These are phyloP conservation scores for Apodemia duryi DNA, from an alignment of 2,888 invertebrate genomes.

Conservation along the genomic window DNA sequence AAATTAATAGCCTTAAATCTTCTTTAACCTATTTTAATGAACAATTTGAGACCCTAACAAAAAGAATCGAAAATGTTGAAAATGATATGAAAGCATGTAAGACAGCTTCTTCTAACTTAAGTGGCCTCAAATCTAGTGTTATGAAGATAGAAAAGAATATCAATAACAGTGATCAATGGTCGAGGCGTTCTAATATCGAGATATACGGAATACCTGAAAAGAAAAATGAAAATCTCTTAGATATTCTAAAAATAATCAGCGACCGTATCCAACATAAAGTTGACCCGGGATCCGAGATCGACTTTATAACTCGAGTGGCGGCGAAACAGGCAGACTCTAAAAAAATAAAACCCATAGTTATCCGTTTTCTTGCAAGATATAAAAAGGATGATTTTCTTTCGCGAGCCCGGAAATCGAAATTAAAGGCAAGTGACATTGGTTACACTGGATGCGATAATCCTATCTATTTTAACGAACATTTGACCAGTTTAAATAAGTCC, in stretches of 20 bases:
- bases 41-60: not conserved
- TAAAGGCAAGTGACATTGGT: conserved; percentile 12
- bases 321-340: conserved; percentile 11
- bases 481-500: not conserved
- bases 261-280: conserved; percentile 3
- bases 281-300: conserved; percentile 10
- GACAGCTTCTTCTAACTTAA: not conserved
- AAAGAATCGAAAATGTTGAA: not conserved
- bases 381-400: conserved; percentile 24
- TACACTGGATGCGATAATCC: not conserved
- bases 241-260: conserved; percentile 9
- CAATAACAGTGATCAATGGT: conserved; percentile 20
- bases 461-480: not conserved
- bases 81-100: not conserved
- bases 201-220: conserved; percentile 20
- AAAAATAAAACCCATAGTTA: conserved; percentile 20
- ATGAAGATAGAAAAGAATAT: not conserved
- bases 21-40: not conserved
- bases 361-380: conserved; percentile 22
- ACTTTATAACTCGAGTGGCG: conserved; percentile 23
- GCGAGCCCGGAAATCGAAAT: conserved; percentile 15
- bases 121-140: not conserved
- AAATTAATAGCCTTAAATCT: not conserved
- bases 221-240: conserved; percentile 19
- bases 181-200: conserved; percentile 19